These are phyloP conservation scores for Patiria pectinifera DNA, from an alignment of 53 echinoderm and acorn worm genomes.

Conservation along the genomic window DNA sequence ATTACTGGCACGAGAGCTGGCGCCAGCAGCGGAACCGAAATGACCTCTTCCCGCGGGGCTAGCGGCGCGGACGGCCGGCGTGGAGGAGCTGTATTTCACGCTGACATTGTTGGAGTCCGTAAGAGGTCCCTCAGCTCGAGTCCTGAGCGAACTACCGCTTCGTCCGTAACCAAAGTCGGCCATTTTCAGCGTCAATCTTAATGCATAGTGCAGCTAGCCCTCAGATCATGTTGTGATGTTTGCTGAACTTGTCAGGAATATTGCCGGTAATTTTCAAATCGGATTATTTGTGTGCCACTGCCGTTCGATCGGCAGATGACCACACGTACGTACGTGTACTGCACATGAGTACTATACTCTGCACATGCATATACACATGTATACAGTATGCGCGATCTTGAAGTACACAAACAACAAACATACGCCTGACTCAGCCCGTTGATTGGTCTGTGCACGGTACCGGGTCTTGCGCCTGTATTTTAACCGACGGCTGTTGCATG, in stretches of 20 bases:
- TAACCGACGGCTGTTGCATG: neutral
- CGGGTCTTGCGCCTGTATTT: neutral
- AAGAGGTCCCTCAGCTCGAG: conserved; percentile 40
- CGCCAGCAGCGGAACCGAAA: neutral
- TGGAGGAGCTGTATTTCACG: conserved; percentile 48
- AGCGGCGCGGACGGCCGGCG: conserved; percentile 17
- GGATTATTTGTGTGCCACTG: neutral
- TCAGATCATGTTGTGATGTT: neutral
- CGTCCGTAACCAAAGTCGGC: conserved; percentile 19
- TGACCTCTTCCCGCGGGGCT: conserved; percentile 45
- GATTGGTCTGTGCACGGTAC: neutral
- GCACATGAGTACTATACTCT: neutral
- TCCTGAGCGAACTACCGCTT: conserved; percentile 14
- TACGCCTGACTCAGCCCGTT: conserved; percentile 9
- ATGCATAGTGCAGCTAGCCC: neutral
- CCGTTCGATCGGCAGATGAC: neutral
- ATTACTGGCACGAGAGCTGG: conserved; percentile 42
- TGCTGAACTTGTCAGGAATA: too few relatives aligned
- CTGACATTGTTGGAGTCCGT: conserved; percentile 13
- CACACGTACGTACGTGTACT: neutral
- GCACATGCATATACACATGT: too few relatives aligned
- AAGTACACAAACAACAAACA: neutral
- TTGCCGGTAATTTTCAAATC: neutral
- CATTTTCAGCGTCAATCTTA: conserved; percentile 16
- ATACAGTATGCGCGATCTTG: too few relatives aligned